These are phyloP conservation scores for Pyrgilauda ruficollis DNA, from an alignment of 2,113 vertebrate species.

Conservation along the genomic window DNA sequence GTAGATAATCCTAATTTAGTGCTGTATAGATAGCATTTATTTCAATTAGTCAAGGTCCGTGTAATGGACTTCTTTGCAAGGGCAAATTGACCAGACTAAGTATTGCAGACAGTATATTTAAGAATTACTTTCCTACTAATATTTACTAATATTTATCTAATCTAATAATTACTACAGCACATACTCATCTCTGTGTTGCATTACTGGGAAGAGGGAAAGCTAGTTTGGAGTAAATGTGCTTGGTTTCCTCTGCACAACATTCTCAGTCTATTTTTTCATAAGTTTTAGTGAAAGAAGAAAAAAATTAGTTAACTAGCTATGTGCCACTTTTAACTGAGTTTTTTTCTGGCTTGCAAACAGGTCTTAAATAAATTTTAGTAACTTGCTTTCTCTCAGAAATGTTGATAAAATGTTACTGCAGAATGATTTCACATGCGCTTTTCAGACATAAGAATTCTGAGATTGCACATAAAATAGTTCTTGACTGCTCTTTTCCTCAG, in stretches of 20 bases:
- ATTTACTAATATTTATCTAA: too few species aligned
- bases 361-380: background rate
- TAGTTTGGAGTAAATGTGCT: background rate
- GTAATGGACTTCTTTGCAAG: background rate
- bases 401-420: background rate
- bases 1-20: background rate
- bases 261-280: background rate
- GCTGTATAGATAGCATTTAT: background rate
- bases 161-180: background rate
- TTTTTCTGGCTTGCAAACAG: background rate
- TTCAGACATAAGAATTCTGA: background rate
- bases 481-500: background rate
- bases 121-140: background rate
- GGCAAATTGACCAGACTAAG: background rate
- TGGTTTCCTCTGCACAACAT: background rate
- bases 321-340: background rate
- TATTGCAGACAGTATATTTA: background rate
- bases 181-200: rapidly evolving
- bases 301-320: background rate
- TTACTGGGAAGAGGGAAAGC: background rate
- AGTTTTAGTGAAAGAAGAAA: background rate
- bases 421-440: background rate
- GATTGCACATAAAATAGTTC: background rate
- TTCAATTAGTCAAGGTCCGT: background rate
- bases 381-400: background rate